Evolutionary conservation across 2,797 vertebrate species (phyloP), one percentile per base, ranked within the genome.

Genomic region (Parambassis ranga): DNA sequence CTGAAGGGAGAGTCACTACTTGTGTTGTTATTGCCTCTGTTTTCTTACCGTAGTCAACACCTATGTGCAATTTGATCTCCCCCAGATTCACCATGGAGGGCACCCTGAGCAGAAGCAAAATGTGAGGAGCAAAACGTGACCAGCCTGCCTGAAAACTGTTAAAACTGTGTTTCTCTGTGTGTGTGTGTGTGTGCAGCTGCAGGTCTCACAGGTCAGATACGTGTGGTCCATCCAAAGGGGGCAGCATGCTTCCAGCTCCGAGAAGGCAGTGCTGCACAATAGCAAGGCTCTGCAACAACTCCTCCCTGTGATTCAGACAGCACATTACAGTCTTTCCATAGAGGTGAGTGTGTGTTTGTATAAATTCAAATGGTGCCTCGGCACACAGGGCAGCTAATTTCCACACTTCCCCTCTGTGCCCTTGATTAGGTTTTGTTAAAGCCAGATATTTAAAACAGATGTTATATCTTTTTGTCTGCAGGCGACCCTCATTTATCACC

Each of bases 211-310:
- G 91, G 81, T 95, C 93, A 76, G 93, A 68, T 41, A 97, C 91
- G 31, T 87, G 91, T 28, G 94, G 91, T 84, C 97, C 96, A 88
- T 94, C 91, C 58, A 99, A 82, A 31, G 94, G 93, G 73, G 96
- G 95, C 71, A 99, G 88, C 87, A 98, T 74, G 82, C 94, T 96
- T 61, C 96, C 97, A 57, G 97, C 95, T 72, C 97, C 96, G 56
- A 97, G 94, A 52, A 98, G 90, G 89, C 96, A 96, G 89, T 97
- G 96, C 73, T 98, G 96, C 56, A 98, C 94, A 14, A 98, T 92
- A 44, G 95, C 93, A 51, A 99, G 93, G 81, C 95, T 94, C 87
- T 98, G 96, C 35, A 96, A 94, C 82, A 98, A 93, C 83, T 97
- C 96, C 92, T 98, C 97, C 91, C 97, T 99, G 91, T 62, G 77